Evolutionary conservation across 2,888 invertebrate genomes (phyloP).

Genomic region (Teinopalpus imperialis): DNA sequence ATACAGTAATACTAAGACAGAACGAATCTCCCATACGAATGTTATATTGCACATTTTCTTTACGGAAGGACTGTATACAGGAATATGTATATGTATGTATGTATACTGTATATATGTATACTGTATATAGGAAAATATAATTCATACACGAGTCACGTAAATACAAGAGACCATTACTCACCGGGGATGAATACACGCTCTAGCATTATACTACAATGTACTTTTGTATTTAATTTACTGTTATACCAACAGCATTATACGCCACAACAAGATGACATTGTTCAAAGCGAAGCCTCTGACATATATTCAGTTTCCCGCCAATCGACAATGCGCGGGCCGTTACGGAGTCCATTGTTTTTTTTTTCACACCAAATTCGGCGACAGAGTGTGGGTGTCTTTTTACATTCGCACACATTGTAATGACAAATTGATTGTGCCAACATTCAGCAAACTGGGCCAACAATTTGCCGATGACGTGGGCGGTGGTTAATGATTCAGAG

Average conservation of each 20-base stretch:
- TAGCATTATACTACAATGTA: neutral
- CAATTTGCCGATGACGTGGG: slow-evolving; percentile 56
- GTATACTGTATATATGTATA: no score
- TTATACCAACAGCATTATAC: slow-evolving; percentile 11
- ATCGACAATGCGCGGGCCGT: slow-evolving; percentile 55
- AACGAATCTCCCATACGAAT: no score
- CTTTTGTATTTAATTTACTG: slow-evolving; percentile 19
- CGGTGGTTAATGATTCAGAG: slow-evolving; percentile 68
- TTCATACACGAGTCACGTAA: slow-evolving; percentile 9
- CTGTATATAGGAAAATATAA: no score
- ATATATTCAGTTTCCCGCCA: slow-evolving; percentile 46
- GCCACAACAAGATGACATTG: slow-evolving; percentile 26
- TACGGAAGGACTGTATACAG: no score
- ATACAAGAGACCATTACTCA: slow-evolving; percentile 9
- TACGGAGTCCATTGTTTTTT: slow-evolving; percentile 66
- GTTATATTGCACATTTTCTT: no score
- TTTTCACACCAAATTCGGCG: slow-evolving; percentile 59
- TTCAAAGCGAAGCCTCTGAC: slow-evolving; percentile 38
- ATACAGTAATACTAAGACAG: no score
- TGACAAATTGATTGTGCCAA: slow-evolving; percentile 74
- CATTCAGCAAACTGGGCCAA: slow-evolving; percentile 60
- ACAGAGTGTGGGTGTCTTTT: slow-evolving; percentile 62
- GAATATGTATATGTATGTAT: no score
- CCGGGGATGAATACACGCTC: slow-evolving; percentile 7
- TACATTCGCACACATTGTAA: slow-evolving; percentile 63